Conservation (phyloP, 2,113 vertebrate species). For the Poeciliopsis occidentalis region DNA sequence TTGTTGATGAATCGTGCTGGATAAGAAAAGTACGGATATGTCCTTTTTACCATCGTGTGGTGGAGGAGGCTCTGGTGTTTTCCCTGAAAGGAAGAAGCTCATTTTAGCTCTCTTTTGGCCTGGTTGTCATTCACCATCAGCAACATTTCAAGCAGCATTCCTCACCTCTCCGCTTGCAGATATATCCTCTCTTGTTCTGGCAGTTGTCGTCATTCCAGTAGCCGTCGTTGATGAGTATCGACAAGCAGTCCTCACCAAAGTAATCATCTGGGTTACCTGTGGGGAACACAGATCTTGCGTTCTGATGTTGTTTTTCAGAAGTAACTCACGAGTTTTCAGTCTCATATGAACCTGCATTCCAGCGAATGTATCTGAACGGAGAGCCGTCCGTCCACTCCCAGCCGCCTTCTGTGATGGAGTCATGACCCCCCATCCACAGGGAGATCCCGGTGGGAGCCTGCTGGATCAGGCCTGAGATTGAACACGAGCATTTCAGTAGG, state of each 20-base stretch:
- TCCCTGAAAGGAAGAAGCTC: conserved; percentile 63
- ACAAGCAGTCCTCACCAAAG: conserved; percentile 77
- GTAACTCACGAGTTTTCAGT: neutral
- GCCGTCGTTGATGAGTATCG: conserved; percentile 74
- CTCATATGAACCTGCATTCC: conserved; percentile 70
- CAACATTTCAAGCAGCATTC: neutral
- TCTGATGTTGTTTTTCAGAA: neutral
- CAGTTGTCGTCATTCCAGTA: conserved; percentile 83
- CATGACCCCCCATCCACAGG: conserved; percentile 82
- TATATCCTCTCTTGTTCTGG: conserved; percentile 75
- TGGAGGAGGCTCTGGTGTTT: conserved; percentile 74
- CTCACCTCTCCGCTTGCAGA: conserved; percentile 79
- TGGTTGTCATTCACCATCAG: neutral
- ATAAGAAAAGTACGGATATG: neutral
- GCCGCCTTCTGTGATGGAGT: conserved; percentile 78
- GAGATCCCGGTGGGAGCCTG: conserved; percentile 72
- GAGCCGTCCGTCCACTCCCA: conserved; percentile 80
- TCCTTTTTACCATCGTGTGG: conserved; percentile 78
- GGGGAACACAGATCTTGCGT: neutral
- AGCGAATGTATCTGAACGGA: conserved; percentile 80
- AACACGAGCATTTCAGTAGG: neutral
- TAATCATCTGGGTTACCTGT: conserved; percentile 80
- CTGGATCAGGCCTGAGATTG: conserved; percentile 69
- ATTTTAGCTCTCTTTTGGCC: neutral
- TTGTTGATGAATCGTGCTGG: neutral